phyloP scores from a whole-genome alignment of 1,140 invertebrate genomes.

The Aradophagus sp. region DNA sequence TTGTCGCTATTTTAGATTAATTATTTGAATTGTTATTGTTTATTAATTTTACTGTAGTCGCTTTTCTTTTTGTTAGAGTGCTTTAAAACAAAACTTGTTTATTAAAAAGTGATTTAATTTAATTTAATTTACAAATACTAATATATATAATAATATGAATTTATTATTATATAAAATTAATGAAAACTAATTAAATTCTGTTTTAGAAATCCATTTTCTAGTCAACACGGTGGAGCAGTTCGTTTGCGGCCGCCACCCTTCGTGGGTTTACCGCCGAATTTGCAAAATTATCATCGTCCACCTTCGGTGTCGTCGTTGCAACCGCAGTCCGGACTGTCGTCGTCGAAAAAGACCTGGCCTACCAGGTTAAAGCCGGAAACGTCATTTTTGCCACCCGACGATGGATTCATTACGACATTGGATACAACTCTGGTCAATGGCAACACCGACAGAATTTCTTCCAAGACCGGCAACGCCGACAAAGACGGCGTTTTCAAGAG shows the following conservation, averaged over 20 bases:
- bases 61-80: too few species aligned
- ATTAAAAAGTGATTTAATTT: too few species aligned
- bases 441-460: conserved; percentile 12
- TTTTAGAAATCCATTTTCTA: conserved; percentile 61
- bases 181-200: neutral
- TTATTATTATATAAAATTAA: neutral
- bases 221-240: conserved; percentile 60
- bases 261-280: conserved; percentile 61
- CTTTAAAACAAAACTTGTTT: too few species aligned
- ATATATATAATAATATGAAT: too few species aligned
- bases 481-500: conserved; percentile 16
- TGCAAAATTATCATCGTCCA: conserved; percentile 59
- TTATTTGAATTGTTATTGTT: too few species aligned
- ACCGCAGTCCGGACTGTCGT: conserved; percentile 33
- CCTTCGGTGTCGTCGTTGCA: conserved; percentile 44
- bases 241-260: conserved; percentile 65
- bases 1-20: too few species aligned
- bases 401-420: neutral
- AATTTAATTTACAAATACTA: too few species aligned
- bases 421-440: conserved; percentile 22
- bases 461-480: too few species aligned
- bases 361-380: conserved; percentile 64
- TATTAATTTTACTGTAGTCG: too few species aligned
- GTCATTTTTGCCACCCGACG: conserved; percentile 7
- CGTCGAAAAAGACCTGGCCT: conserved; percentile 49